Evolutionary conservation across 2,113 vertebrate genomes (phyloP).

Genomic region (Malaclemys terrapin): DNA sequence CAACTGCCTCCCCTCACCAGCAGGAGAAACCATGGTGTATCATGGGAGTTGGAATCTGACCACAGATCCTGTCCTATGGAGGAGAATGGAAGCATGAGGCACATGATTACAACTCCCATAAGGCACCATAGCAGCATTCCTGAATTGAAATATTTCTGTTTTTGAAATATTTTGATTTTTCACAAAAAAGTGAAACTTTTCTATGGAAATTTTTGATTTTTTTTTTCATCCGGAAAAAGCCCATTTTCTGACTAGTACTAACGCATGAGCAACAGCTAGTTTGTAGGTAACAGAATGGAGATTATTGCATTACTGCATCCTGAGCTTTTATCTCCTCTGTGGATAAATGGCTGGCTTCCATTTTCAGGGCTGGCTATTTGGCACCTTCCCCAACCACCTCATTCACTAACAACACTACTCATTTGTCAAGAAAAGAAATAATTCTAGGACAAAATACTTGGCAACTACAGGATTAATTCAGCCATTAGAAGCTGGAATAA

Average conservation of each 20-base stretch:
- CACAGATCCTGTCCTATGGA: background rate
- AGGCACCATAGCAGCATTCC: too few relatives aligned
- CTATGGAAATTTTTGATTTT: background rate
- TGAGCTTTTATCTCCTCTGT: background rate
- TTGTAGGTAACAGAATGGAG: background rate
- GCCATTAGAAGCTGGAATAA: background rate
- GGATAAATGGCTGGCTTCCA: background rate
- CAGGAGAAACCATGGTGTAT: background rate
- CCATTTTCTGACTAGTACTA: background rate
- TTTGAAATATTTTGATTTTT: too few relatives aligned
- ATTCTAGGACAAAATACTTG: background rate
- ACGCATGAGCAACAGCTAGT: background rate
- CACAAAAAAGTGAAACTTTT: too few relatives aligned
- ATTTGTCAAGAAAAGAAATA: background rate
- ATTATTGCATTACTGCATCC: background rate
- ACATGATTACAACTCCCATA: too few relatives aligned
- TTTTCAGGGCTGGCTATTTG: background rate
- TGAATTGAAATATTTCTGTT: too few relatives aligned
- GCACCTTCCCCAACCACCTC: background rate
- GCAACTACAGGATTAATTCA: background rate
- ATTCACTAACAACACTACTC: background rate
- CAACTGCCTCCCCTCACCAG: background rate
- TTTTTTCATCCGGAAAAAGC: background rate
- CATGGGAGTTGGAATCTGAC: background rate
- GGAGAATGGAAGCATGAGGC: background rate